These are phyloP conservation scores for Napeogenes sylphis DNA, from an alignment of 2,888 invertebrate species.

Conservation along the genomic window DNA sequence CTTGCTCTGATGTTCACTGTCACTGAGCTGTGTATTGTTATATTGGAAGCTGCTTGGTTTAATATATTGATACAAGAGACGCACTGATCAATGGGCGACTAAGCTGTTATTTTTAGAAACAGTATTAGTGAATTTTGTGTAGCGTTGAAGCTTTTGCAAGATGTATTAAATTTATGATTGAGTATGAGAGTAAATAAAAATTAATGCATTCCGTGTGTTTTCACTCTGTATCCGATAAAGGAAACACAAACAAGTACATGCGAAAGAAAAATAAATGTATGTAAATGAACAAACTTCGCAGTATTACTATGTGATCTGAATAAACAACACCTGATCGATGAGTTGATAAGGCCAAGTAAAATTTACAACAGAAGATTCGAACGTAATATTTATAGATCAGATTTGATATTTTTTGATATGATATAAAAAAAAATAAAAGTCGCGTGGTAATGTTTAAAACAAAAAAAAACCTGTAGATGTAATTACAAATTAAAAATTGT, in stretches of 20 bases:
- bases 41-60: conserved; percentile 30
- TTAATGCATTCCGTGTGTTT: conserved; percentile 42
- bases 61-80: conserved; percentile 22
- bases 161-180: conserved; percentile 23
- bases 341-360: conserved; percentile 68
- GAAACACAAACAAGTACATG: conserved; percentile 58
- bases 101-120: conserved; percentile 16
- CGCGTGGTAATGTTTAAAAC: conserved; percentile 27
- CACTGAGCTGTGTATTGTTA: conserved; percentile 34
- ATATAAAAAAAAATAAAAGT: conserved; percentile 34
- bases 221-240: conserved; percentile 53
- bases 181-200: conserved; percentile 36
- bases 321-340: conserved; percentile 69
- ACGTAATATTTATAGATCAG: neutral
- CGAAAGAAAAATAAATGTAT: conserved; percentile 60
- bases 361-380: conserved; percentile 48
- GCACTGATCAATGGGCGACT: conserved; percentile 25
- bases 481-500: conserved; percentile 5
- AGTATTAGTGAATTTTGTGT: conserved; percentile 16
- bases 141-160: conserved; percentile 14
- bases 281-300: conserved; percentile 68
- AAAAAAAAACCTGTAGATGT: neutral
- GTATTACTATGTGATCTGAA: conserved; percentile 68
- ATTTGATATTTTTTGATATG: conserved; percentile 6
- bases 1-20: conserved; percentile 52